Evolutionary conservation across 2,113 vertebrate species (phyloP), one percentile per base, ranked within the genome.

Genomic region (Bubalus kerabau): DNA sequence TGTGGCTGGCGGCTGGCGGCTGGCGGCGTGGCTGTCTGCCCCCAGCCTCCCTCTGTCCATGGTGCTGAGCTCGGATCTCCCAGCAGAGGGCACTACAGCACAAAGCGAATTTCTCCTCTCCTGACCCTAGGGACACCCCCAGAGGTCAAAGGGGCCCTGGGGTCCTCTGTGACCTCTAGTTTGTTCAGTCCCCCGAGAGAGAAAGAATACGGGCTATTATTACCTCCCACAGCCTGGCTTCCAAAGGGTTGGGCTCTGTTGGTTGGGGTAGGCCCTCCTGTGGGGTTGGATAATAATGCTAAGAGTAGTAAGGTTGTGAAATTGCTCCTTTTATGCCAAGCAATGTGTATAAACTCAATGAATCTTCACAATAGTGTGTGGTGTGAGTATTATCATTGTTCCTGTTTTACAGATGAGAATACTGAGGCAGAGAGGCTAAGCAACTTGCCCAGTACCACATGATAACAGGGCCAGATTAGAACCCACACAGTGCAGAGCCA

Each of bases 81-180:
- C 97, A 86, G 97, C 91, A 98, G 98, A 98, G 98, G 97, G 97
- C 32, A 6, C 97, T 60, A 93, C 16, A 50, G 57, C 93, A 94
- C 97, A 97, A 91, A 98, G 90, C 88, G 96, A 94, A 60, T 21
- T 16, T 78, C 74, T 94, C 62, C 50, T 50, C 71, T 28, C 83
- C 7, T 19, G 14, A 52, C 89, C 92, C 96, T 82, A 74, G 88
- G 84, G 76, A 12, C 10, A 28, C 36, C 80, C 95, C 78, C 67
- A 40, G 57, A 91, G 96, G 96, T 97, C 97, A 96, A 23, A 64
- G 40, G 71, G 71, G 10, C 50, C 16, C 56, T 36, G 7, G 21
- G 81, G 52, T 6, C 52, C 28, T 59, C 26, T 40, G 78, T 54
- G 91, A 82, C 91, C 80, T 80, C 83, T 14, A 28, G 52, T 21